These are phyloP conservation scores for Exocentrus adspersus DNA, from an alignment of 2,888 invertebrate species.

Conservation along the genomic window DNA sequence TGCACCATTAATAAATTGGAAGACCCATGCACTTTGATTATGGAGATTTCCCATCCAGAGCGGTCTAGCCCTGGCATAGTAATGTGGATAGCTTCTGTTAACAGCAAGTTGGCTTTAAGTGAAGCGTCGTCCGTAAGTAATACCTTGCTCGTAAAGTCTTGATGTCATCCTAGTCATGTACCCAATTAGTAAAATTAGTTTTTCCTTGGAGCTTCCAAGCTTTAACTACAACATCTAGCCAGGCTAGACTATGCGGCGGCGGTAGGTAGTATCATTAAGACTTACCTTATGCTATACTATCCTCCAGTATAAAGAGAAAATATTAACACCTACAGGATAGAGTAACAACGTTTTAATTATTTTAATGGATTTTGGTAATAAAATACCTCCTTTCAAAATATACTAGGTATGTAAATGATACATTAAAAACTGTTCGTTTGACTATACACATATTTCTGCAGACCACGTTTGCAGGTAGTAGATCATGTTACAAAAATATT, in stretches of 20 bases:
- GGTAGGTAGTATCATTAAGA: not conserved
- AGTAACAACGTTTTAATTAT: too few relatives aligned
- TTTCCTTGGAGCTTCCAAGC: not conserved
- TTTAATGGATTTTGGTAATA: too few relatives aligned
- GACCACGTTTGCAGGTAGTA: too few relatives aligned
- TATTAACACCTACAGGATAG: too few relatives aligned
- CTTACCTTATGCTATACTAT: not conserved
- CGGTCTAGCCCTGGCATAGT: not conserved
- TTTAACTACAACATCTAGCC: too few relatives aligned
- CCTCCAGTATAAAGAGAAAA: not conserved
- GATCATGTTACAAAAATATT: too few relatives aligned
- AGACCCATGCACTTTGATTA: not conserved
- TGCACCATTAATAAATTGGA: not conserved
- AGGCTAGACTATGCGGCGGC: not conserved
- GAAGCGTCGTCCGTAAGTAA: not conserved
- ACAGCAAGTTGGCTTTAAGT: not conserved
- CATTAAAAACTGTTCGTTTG: too few relatives aligned
- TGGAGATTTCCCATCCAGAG: not conserved
- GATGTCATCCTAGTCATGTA: not conserved
- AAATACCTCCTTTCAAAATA: too few relatives aligned
- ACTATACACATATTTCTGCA: too few relatives aligned
- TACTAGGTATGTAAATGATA: too few relatives aligned
- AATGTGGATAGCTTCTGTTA: not conserved
- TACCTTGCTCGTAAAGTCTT: not conserved
- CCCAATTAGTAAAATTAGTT: slow-evolving; percentile 1